Evolutionary conservation across 2,113 vertebrate species (phyloP).

Genomic region (Dascyllus trimaculatus): DNA sequence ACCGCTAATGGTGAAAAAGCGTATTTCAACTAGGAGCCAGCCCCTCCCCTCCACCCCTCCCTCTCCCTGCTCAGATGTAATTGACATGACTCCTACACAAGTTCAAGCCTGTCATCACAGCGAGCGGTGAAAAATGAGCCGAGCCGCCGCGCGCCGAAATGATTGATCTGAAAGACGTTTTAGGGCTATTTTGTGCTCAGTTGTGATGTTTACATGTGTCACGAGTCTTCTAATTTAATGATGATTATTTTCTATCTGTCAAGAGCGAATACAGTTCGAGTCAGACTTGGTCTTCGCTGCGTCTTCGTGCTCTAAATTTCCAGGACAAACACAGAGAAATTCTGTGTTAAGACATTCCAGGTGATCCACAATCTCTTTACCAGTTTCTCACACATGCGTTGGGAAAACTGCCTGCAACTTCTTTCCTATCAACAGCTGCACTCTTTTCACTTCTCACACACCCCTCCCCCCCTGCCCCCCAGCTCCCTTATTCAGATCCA

Average conservation of each 20-base stretch:
- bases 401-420: conserved; percentile 20
- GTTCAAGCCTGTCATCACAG: conserved; percentile 71
- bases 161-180: conserved; percentile 59
- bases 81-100: conserved; percentile 73
- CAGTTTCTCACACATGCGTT: conserved; percentile 6
- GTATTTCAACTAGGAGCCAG: conserved; percentile 56
- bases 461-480: background rate
- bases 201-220: conserved; percentile 54
- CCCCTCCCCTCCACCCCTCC: background rate
- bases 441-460: background rate
- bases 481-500: conserved; percentile 37
- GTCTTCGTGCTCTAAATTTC: background rate
- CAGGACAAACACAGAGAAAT: conserved; percentile 24
- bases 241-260: conserved; percentile 46
- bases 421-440: conserved; percentile 26
- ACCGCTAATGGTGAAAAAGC: conserved; percentile 71
- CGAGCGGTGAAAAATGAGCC: conserved; percentile 56
- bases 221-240: conserved; percentile 24
- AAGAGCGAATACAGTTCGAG: background rate
- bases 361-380: conserved; percentile 9
- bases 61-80: conserved; percentile 56
- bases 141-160: conserved; percentile 10
- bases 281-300: background rate
- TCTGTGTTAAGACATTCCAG: conserved; percentile 5
- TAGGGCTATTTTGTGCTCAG: conserved; percentile 31